A percentile compares a stretch with the other conserved stretches of the same genome.
phyloP scores from a whole-genome alignment of 2,113 vertebrate species.

The Oxyura jamaicensis region DNA sequence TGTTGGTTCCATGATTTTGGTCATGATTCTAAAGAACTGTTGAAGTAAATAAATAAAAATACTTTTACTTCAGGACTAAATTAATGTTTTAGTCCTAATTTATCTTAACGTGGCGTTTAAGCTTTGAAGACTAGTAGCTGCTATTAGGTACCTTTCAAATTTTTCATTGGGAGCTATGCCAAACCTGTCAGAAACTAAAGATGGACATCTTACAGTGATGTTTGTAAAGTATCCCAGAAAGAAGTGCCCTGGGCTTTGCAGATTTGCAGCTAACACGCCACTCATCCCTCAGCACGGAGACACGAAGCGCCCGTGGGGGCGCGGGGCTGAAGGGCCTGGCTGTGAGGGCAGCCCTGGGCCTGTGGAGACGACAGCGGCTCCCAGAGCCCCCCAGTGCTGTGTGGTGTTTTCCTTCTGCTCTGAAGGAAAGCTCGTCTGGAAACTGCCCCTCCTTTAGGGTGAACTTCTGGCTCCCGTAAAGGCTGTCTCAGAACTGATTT shows the following conservation, averaged over 20 bases:
- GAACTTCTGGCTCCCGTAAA: not conserved
- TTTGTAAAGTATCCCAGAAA: not conserved
- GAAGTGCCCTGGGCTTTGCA: not conserved
- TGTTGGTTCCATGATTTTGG: not conserved
- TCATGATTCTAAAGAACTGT: not conserved
- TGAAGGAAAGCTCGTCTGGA: not conserved
- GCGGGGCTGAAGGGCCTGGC: not conserved
- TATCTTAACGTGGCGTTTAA: not conserved
- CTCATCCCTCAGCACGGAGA: not conserved
- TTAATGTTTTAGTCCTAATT: not conserved
- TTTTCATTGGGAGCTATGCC: not conserved
- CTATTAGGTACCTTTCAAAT: accelerated
- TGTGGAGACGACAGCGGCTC: not conserved
- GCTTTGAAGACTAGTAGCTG: not conserved
- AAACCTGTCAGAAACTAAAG: not conserved
- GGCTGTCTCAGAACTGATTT: not conserved
- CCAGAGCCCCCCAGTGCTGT: not conserved
- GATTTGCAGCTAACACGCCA: not conserved
- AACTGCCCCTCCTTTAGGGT: not conserved
- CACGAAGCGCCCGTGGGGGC: accelerated
- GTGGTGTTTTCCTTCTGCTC: not conserved
- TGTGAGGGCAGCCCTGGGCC: not conserved
- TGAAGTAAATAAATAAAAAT: not conserved
- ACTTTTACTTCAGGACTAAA: not conserved
- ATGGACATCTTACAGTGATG: not conserved